phyloP scores from a whole-genome alignment of 2,888 invertebrate species.

The Latheticus oryzae region DNA sequence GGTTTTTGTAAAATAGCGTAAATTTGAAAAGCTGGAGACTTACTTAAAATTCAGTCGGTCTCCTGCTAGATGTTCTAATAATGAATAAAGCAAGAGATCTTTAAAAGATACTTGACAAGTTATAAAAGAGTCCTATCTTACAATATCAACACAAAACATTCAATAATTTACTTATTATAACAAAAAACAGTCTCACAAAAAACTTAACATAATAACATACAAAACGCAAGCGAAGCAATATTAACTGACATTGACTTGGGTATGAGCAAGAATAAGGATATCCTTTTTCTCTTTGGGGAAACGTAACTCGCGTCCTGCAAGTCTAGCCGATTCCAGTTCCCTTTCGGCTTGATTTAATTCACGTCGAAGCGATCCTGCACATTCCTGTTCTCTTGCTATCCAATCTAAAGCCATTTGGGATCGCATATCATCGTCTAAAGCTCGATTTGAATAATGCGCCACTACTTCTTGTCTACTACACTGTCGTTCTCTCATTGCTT shows the following conservation, averaged over 20 bases:
- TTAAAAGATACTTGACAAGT: constrained; percentile 42
- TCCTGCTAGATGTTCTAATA: constrained; percentile 30
- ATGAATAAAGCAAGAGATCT: constrained; percentile 51
- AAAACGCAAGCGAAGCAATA: constrained; percentile 42
- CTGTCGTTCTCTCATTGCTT: constrained; percentile 94
- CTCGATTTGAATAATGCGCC: constrained; percentile 92
- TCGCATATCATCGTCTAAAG: constrained; percentile 94
- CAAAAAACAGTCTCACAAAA: constrained; percentile 54
- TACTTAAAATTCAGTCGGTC: constrained; percentile 32
- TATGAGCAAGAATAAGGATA: constrained; percentile 89
- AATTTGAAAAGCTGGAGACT: constrained; percentile 21
- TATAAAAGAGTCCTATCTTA: constrained; percentile 50
- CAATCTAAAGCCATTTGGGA: constrained; percentile 96
- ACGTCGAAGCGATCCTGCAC: constrained; percentile 79
- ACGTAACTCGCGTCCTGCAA: constrained; percentile 89
- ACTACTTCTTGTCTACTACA: constrained; percentile 94
- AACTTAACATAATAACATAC: constrained; percentile 44
- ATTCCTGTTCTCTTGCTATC: constrained; percentile 86
- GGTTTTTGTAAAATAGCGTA: constrained; percentile 44
- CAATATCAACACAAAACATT: constrained; percentile 54
- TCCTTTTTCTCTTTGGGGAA: constrained; percentile 97
- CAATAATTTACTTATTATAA: constrained; percentile 53
- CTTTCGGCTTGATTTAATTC: constrained; percentile 88
- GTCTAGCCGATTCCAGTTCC: constrained; percentile 85
- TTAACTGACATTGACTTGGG: constrained; percentile 75